Base-by-base conservation (phyloP, 2,113 vertebrate species). In the Spizaetus ornatus region DNA sequence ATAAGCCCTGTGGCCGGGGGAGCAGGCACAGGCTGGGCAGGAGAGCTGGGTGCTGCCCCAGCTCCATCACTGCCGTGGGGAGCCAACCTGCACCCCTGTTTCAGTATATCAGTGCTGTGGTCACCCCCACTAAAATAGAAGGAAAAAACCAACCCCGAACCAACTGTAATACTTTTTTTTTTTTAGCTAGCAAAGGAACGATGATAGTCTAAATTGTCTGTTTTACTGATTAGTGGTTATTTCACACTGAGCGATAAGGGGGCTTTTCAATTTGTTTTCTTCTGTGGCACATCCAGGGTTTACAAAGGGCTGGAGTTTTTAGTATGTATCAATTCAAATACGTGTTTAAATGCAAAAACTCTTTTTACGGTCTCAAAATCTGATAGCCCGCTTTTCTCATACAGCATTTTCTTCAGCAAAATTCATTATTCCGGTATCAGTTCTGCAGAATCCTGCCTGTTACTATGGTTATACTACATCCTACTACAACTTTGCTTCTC, bases 391-490 rank as follows among this genome's bases (percentile, higher is more conserved):
- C 72, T 84, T 55, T 58, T 43, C 81, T 76, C 80, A 13, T 31
- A 27, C 38, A 21, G 58, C 47, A 3, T n/a, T 48, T 55, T 67
- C 6, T 9, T 7, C 91, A 88, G 82, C 52, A 63, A 59, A 92
- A 92, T 42, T 47, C 93, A 83, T 95, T 36, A 86, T 86, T 69
- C 58, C 40, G 7, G 13, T 34, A 47, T 66, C 69, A 45, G 81
- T 31, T 66, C 14, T 69, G 67, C 89, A 72, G 69, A 34, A 78
- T 34, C 80, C 69, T 67, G 70, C 42, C 47, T 0, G 26, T 94
- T 93, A 62, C 88, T 94, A 43, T 76, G 88, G 70, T 88, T 97
- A 65, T 92, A 10, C 70, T 4, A n/a, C 63, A 84, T 36, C 69
- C 72, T n/a, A 11, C 69, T 36, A 55, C 70, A 74, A 50, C 42